These are phyloP conservation scores for Gymnosoma rotundatum DNA, from an alignment of 2,888 invertebrate species.

Conservation along the genomic window DNA sequence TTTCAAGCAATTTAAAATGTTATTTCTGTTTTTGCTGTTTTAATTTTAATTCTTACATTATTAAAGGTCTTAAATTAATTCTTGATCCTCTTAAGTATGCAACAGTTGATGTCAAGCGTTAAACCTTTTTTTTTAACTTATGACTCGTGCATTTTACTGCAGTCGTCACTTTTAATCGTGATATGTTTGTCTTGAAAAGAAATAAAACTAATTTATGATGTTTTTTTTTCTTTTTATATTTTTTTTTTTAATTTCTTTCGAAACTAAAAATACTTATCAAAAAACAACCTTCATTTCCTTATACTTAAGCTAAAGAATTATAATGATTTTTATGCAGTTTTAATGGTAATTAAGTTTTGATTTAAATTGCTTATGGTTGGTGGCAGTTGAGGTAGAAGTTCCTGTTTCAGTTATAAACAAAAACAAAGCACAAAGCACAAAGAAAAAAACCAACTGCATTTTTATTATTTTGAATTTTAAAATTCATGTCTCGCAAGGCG, in stretches of 20 bases:
- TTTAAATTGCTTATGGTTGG: conserved; percentile 69
- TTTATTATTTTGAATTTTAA: conserved; percentile 26
- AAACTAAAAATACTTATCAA: conserved; percentile 19
- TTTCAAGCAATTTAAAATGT: not conserved
- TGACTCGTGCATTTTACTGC: conserved; percentile 12
- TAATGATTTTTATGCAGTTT: conserved; percentile 69
- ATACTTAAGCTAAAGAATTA: conserved; percentile 61
- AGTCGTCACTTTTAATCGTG: conserved; percentile 37
- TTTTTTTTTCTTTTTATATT: conserved; percentile 54
- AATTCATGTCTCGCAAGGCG: conserved; percentile 60
- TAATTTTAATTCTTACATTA: conserved; percentile 45
- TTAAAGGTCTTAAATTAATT: conserved; percentile 61
- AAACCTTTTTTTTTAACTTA: conserved; percentile 42
- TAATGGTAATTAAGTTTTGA: conserved; percentile 71
- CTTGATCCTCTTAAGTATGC: conserved; percentile 68
- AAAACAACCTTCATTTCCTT: conserved; percentile 54
- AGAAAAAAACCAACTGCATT: conserved; percentile 15
- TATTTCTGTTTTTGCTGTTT: conserved; percentile 24
- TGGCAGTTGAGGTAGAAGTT: conserved; percentile 30
- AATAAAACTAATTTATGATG: conserved; percentile 68
- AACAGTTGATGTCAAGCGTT: conserved; percentile 63
- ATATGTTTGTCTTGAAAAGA: conserved; percentile 41
- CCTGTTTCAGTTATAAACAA: conserved; percentile 21
- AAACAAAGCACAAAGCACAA: not conserved
- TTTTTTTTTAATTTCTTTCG: conserved; percentile 25